These are phyloP conservation scores for Channallabes apus DNA, from an alignment of 2,797 vertebrate genomes.

Conservation along the genomic window DNA sequence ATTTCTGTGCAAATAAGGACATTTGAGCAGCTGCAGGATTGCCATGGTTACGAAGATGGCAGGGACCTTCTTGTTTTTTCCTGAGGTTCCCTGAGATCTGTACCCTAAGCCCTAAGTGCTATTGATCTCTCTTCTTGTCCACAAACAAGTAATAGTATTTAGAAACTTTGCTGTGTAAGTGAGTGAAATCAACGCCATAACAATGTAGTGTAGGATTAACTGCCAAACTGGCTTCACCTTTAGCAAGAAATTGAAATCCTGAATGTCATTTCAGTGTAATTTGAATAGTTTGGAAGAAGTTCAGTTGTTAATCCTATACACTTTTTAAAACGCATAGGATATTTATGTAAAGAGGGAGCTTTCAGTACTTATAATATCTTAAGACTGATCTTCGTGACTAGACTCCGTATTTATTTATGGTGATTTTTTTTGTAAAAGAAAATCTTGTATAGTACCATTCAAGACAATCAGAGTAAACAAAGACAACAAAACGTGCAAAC, in stretches of 20 bases:
- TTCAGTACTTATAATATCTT: background rate
- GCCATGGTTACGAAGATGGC: conserved; percentile 49
- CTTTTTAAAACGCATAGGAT: conserved; percentile 13
- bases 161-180: background rate
- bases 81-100: conserved; percentile 19
- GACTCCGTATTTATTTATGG: background rate
- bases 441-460: background rate
- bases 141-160: background rate
- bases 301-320: background rate
- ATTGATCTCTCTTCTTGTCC: conserved; percentile 1
- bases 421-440: background rate
- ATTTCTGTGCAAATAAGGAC: conserved; percentile 56
- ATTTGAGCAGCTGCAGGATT: conserved; percentile 45
- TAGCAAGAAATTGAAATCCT: background rate
- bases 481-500: background rate
- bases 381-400: background rate
- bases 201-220: no score
- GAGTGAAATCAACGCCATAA: conserved; percentile 7
- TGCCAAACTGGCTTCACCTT: background rate
- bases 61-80: conserved; percentile 18
- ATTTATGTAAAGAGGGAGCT: conserved; percentile 5
- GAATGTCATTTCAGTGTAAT: background rate
- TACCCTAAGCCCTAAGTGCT: conserved; percentile 8
- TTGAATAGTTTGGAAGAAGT: background rate
- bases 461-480: background rate